phyloP scores from a whole-genome alignment of 2,113 vertebrate species.

The Heterotilapia buettikoferi region DNA sequence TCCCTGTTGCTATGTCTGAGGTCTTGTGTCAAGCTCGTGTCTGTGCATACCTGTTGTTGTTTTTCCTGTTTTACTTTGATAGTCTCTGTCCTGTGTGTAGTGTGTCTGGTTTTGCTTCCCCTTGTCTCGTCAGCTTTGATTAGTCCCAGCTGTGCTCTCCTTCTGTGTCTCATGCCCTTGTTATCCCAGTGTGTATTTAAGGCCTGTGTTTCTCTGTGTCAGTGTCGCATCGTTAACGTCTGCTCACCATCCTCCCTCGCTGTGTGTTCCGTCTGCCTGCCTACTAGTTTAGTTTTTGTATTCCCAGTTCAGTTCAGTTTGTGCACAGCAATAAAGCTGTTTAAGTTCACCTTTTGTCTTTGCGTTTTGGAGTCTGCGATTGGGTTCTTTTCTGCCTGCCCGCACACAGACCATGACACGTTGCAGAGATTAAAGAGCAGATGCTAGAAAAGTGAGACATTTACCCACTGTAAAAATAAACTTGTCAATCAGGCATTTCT shows the following conservation, averaged over 20 bases:
- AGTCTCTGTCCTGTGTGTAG: not conserved
- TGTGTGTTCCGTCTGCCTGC: not conserved
- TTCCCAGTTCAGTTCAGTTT: not conserved
- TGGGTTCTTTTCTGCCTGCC: not conserved
- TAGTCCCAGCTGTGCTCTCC: not conserved
- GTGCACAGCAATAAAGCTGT: not conserved
- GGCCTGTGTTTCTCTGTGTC: not conserved
- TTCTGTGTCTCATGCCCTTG: not conserved
- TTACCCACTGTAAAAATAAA: not conserved
- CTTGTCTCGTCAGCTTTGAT: not conserved
- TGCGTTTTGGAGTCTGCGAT: rapidly evolving
- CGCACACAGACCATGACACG: not conserved
- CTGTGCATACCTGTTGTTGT: not conserved
- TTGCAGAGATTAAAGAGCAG: not conserved
- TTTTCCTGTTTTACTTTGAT: not conserved
- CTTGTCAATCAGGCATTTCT: not conserved
- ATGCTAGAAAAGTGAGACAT: rapidly evolving
- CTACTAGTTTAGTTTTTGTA: not conserved
- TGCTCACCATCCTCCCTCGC: not conserved
- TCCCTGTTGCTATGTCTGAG: not conserved
- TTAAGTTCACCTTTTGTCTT: not conserved
- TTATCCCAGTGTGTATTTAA: not conserved
- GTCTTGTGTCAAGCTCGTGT: not conserved
- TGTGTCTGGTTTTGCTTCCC: not conserved
- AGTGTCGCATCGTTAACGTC: rapidly evolving